Evolutionary conservation across 2,888 invertebrate genomes (phyloP).

Genomic region (Anoplius nigerrimus): DNA sequence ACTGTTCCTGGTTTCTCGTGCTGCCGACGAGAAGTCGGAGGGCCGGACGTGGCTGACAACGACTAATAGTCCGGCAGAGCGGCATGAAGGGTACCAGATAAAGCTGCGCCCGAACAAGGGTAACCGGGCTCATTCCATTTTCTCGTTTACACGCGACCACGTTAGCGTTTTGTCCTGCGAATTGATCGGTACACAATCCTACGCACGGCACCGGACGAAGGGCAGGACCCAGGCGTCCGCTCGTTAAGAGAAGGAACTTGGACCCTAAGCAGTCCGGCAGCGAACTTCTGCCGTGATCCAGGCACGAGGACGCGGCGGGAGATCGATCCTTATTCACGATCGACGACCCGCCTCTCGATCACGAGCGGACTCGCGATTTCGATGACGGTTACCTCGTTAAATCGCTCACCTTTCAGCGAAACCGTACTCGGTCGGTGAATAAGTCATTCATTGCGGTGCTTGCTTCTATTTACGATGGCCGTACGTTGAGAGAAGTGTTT

Average conservation of each 20-base stretch:
- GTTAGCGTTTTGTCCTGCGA: conserved; percentile 50
- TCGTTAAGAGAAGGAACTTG: conserved; percentile 42
- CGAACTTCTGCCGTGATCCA: neutral
- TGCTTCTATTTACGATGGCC: too few relatives aligned
- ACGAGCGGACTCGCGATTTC: too few relatives aligned
- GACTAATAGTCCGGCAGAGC: conserved; percentile 65
- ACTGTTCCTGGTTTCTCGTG: conserved; percentile 51
- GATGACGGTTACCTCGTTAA: too few relatives aligned
- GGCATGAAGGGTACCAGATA: conserved; percentile 64
- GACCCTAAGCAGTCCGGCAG: neutral
- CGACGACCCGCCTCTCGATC: conserved; percentile 11
- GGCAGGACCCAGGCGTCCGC: conserved; percentile 10
- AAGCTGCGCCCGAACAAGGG: conserved; percentile 55
- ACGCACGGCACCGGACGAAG: neutral
- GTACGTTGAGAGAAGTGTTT: too few relatives aligned
- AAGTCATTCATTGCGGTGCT: too few relatives aligned
- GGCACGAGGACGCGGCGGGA: neutral
- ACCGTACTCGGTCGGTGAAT: too few relatives aligned
- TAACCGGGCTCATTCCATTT: conserved; percentile 59
- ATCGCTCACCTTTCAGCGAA: too few relatives aligned
- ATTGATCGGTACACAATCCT: conserved; percentile 52
- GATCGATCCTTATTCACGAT: conserved; percentile 1
- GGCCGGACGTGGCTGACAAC: conserved; percentile 69
- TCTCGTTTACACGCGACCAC: conserved; percentile 64
- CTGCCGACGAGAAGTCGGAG: conserved; percentile 37